Conservation (phyloP, 2,888 invertebrate species). For the Zeuzera pyrina region DNA sequence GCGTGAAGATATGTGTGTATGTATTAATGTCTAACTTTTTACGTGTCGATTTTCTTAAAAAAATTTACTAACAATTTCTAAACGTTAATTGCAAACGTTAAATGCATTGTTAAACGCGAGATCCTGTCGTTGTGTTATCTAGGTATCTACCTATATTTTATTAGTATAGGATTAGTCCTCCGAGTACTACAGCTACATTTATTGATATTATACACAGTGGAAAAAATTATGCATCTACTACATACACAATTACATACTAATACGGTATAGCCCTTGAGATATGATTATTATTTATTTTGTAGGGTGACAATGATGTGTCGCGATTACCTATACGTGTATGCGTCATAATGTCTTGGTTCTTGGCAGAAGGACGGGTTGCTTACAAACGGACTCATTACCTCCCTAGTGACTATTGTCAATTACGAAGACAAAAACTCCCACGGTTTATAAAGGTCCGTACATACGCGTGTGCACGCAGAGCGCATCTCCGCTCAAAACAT, state of each 20-base stretch:
- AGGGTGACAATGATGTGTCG: slow-evolving; percentile 46
- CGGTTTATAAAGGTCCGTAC: slow-evolving; percentile 65
- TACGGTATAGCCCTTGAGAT: slow-evolving; percentile 19
- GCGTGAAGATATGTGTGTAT: no score
- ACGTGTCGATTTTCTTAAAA: no score
- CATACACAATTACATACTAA: no score
- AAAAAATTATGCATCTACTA: no score
- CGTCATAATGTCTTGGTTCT: slow-evolving; percentile 51
- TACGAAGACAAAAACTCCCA: slow-evolving; percentile 68
- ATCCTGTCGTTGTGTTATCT: no score
- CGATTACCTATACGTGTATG: slow-evolving; percentile 40
- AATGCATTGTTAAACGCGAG: background rate
- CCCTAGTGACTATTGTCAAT: slow-evolving; percentile 64
- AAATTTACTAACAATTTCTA: background rate
- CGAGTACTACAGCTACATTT: no score
- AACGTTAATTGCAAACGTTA: background rate
- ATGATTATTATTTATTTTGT: slow-evolving; percentile 36
- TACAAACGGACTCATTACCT: slow-evolving; percentile 68
- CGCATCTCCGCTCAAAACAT: slow-evolving; percentile 50
- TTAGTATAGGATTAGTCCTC: no score
- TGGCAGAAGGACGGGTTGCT: slow-evolving; percentile 59
- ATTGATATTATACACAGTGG: no score
- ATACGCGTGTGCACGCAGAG: slow-evolving; percentile 53
- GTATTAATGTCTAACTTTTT: no score
- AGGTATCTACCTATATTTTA: no score